These are phyloP conservation scores for Onchidella celtica DNA, from an alignment of 2,888 invertebrate species.

Conservation along the genomic window DNA sequence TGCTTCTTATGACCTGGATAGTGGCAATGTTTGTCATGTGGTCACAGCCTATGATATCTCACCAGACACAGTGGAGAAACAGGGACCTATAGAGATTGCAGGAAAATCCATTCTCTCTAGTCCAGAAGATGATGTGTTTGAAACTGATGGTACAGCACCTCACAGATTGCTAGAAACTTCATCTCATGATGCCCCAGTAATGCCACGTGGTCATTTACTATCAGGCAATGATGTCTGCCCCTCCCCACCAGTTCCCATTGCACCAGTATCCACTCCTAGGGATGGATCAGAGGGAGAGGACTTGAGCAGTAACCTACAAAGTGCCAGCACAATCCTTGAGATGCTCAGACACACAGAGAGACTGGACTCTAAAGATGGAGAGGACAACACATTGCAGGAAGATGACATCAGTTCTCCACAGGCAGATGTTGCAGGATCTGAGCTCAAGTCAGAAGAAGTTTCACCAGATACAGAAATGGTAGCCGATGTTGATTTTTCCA, in stretches of 20 bases:
- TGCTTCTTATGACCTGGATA: constrained; percentile 88
- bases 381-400: constrained; percentile 53
- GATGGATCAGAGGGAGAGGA: constrained; percentile 53
- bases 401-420: constrained; percentile 72
- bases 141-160: constrained; percentile 73
- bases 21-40: constrained; percentile 80
- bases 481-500: constrained; percentile 34
- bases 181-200: constrained; percentile 53
- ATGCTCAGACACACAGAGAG: constrained; percentile 57
- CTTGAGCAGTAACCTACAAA: constrained; percentile 62
- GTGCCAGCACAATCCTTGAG: constrained; percentile 62
- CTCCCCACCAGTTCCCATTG: constrained; percentile 60
- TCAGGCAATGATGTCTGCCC: constrained; percentile 58
- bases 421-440: constrained; percentile 74
- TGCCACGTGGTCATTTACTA: constrained; percentile 34
- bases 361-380: constrained; percentile 47
- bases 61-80: constrained; percentile 78
- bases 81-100: constrained; percentile 84
- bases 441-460: constrained; percentile 55
- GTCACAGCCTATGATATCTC: constrained; percentile 78
- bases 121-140: constrained; percentile 81
- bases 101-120: constrained; percentile 78
- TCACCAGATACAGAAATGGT: constrained; percentile 54
- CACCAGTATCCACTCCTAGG: constrained; percentile 67
- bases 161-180: constrained; percentile 62